Evolutionary conservation across 2,888 invertebrate genomes (phyloP).

Genomic region (Parapristionchus giblindavisi): DNA sequence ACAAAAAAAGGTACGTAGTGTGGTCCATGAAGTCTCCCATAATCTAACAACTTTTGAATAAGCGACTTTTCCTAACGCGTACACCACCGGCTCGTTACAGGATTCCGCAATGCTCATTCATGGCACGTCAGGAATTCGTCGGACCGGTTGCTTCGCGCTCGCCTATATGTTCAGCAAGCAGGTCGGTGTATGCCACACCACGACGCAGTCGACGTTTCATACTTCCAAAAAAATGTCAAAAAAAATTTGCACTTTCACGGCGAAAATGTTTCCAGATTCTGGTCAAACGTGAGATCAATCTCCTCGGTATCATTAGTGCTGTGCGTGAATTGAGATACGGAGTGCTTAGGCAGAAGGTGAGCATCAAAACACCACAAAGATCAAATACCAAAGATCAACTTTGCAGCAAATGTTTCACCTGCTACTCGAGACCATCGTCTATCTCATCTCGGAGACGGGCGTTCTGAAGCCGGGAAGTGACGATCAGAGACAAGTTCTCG

Average conservation of each 20-base stretch:
- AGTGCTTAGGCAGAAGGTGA: too few relatives aligned
- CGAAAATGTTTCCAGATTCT: too few relatives aligned
- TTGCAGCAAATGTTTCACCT: conserved; percentile 18
- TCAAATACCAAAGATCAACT: too few relatives aligned
- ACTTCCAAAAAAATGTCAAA: too few relatives aligned
- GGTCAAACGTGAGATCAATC: too few relatives aligned
- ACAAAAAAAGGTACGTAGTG: conserved; percentile 16
- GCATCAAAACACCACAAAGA: too few relatives aligned
- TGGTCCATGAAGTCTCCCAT: not conserved
- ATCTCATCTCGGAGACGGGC: conserved; percentile 20
- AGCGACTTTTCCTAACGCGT: conserved; percentile 23
- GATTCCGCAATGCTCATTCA: conserved; percentile 32
- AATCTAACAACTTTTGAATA: not conserved
- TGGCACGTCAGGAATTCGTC: conserved; percentile 22
- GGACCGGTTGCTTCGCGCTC: conserved; percentile 32
- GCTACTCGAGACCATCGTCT: conserved; percentile 12
- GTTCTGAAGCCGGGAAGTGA: conserved; percentile 18
- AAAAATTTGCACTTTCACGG: too few relatives aligned
- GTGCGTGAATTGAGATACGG: too few relatives aligned
- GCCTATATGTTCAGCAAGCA: conserved; percentile 33
- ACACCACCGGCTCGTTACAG: conserved; percentile 4
- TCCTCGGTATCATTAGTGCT: too few relatives aligned
- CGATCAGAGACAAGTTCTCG: not conserved
- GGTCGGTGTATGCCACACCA: conserved; percentile 16
- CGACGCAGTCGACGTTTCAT: too few relatives aligned